Percentiles rank a stretch among this genome's conserved stretches.
Evolutionary conservation across 2,113 vertebrate species (phyloP).

Genomic region (Egretta garzetta): DNA sequence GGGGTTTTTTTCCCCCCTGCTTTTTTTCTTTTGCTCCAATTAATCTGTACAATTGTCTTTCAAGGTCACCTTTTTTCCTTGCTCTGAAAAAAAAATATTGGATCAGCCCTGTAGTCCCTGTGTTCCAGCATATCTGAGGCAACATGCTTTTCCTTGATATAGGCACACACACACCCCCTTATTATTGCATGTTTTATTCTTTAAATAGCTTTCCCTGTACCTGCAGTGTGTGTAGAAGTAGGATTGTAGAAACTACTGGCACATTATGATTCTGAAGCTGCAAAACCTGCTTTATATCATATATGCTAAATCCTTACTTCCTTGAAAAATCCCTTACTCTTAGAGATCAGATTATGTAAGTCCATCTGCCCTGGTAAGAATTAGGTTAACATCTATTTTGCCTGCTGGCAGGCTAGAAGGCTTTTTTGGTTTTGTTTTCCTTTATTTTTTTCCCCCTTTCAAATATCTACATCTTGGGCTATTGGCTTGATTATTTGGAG

Average conservation of each 20-base stretch:
- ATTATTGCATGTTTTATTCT: background rate
- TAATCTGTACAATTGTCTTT: background rate
- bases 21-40: background rate
- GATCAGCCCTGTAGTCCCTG: background rate
- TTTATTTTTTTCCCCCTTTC: rapidly evolving
- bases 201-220: background rate
- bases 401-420: background rate
- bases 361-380: background rate
- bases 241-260: background rate
- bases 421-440: background rate
- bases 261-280: background rate
- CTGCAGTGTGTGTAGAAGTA: background rate
- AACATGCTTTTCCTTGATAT: background rate
- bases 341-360: constrained; percentile 18
- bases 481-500: background rate
- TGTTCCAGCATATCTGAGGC: background rate
- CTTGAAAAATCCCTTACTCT: background rate
- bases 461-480: background rate
- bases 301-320: background rate
- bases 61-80: background rate
- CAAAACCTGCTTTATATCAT: background rate
- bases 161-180: rapidly evolving
- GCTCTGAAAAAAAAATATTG: background rate
- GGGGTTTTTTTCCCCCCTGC: background rate
- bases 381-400: constrained; percentile 20